A percentile compares a stretch with the other conserved stretches of the same genome.
Conservation (phyloP, 2,888 invertebrate species). For the Eristalis arbustorum region DNA sequence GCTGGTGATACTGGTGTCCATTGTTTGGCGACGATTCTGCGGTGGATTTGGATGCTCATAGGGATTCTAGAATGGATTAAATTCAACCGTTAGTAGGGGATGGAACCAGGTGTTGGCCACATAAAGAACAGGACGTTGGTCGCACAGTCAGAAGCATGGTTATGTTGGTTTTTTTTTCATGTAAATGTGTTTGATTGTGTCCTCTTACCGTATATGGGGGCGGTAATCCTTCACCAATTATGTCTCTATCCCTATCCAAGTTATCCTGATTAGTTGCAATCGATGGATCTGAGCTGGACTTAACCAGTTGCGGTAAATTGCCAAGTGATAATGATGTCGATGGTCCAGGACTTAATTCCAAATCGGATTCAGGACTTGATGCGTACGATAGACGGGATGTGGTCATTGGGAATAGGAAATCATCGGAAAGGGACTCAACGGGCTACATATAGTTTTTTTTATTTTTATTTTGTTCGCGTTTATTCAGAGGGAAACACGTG, state of each 20-base stretch:
- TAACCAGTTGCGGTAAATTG: slow-evolving; percentile 84
- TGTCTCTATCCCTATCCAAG: slow-evolving; percentile 85
- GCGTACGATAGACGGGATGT: slow-evolving; percentile 96
- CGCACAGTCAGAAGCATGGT: slow-evolving; percentile 37
- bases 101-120: no score
- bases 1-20: slow-evolving; percentile 77
- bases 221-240: slow-evolving; percentile 84
- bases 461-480: slow-evolving; percentile 76
- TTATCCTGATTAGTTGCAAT: slow-evolving; percentile 96
- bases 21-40: slow-evolving; percentile 78
- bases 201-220: slow-evolving; percentile 92
- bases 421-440: slow-evolving; percentile 97
- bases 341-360: slow-evolving; percentile 91
- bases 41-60: slow-evolving; percentile 78
- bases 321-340: slow-evolving; percentile 83
- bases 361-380: slow-evolving; percentile 97
- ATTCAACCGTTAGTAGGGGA: not conserved
- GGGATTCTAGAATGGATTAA: slow-evolving; percentile 75
- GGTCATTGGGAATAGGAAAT: slow-evolving; percentile 99
- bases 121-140: not conserved
- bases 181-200: slow-evolving; percentile 54
- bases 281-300: slow-evolving; percentile 96
- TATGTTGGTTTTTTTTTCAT: not conserved
- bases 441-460: slow-evolving; percentile 83
- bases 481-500: slow-evolving; percentile 51